Conservation (phyloP, 1,140 invertebrate species). For the Trigoniulus corallinus region DNA sequence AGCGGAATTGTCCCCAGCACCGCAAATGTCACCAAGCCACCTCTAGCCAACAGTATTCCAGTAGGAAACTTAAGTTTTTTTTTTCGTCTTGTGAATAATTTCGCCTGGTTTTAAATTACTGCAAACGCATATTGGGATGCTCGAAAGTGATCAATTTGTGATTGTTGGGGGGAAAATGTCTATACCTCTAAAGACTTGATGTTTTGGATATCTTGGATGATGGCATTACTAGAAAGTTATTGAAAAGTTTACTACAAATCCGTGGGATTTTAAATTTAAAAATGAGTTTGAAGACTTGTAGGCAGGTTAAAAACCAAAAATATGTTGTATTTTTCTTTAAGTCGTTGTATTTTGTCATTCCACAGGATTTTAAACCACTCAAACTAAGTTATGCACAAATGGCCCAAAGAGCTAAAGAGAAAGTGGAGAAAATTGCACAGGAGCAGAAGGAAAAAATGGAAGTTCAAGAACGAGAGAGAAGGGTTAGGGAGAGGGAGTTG, state of each 20-base stretch:
- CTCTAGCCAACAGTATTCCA: background rate
- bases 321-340: background rate
- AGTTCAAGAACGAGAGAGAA: background rate
- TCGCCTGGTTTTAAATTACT: background rate
- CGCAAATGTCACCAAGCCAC: background rate
- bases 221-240: no score
- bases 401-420: slow-evolving; percentile 51
- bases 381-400: slow-evolving; percentile 67
- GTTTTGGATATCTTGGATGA: no score
- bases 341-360: background rate
- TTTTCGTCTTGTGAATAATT: background rate
- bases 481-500: background rate
- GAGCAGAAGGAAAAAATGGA: slow-evolving; percentile 13
- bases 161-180: no score
- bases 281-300: background rate
- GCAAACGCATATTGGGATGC: background rate
- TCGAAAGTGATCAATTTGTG: no score
- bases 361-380: slow-evolving; percentile 11
- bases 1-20: no score
- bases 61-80: background rate
- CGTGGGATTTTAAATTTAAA: background rate
- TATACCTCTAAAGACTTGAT: no score
- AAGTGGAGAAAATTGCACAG: slow-evolving; percentile 15
- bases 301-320: background rate
- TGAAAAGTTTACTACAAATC: no score